Conservation (phyloP, 2,113 vertebrate species). For the Ptilonorhynchus violaceus region DNA sequence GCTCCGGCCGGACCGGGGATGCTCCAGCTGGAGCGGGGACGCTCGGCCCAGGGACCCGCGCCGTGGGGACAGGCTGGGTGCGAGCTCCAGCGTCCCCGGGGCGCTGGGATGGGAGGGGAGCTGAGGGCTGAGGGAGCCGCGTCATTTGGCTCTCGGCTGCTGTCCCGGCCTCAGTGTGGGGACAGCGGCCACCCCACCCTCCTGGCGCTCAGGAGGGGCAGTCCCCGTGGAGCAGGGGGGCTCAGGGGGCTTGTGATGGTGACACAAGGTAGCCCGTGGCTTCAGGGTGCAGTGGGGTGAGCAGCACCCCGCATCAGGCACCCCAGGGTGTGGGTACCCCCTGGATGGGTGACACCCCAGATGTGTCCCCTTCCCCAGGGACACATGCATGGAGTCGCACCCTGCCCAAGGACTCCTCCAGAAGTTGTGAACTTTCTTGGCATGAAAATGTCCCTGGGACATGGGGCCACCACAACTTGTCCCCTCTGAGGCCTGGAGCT, state of each 20-base stretch:
- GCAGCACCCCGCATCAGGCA: rapidly evolving
- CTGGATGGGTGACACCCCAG: rapidly evolving
- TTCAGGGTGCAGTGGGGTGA: background rate
- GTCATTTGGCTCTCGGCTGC: background rate
- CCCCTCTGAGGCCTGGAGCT: no score
- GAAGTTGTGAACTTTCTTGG: background rate
- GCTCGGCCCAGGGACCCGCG: rapidly evolving
- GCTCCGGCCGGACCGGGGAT: background rate
- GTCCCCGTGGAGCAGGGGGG: rapidly evolving
- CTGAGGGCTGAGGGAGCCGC: rapidly evolving
- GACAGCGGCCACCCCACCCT: rapidly evolving
- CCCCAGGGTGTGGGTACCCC: no score
- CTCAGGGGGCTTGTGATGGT: background rate
- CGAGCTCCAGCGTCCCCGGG: background rate
- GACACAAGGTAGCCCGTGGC: rapidly evolving
- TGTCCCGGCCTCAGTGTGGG: rapidly evolving
- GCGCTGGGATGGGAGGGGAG: rapidly evolving
- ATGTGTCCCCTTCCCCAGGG: background rate
- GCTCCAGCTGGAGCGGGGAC: rapidly evolving
- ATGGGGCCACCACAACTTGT: rapidly evolving
- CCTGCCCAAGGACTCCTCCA: background rate
- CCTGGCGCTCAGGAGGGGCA: rapidly evolving
- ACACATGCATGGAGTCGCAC: background rate
- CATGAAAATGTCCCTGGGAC: background rate
- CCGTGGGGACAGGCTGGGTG: background rate